Conservation (phyloP, 2,888 invertebrate species). For the Amphimallon solstitiale region DNA sequence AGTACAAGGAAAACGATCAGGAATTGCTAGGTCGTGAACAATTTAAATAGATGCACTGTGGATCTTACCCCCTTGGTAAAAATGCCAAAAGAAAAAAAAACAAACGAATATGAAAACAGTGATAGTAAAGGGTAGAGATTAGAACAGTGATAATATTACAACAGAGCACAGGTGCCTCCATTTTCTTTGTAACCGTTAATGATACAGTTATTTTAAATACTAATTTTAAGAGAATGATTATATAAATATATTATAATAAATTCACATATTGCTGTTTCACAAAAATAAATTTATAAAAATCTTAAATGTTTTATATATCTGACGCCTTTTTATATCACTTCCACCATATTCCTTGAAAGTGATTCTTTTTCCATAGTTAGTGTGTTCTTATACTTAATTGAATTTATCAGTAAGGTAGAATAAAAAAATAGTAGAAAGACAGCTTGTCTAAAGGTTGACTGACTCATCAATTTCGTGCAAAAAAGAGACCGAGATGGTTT, state of each 20-base stretch:
- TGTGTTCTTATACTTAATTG: too few relatives aligned
- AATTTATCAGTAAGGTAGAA: too few relatives aligned
- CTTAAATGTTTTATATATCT: conserved; percentile 18
- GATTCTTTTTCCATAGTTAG: too few relatives aligned
- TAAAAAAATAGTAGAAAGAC: too few relatives aligned
- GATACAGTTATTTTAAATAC: conserved; percentile 58
- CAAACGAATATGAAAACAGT: conserved; percentile 17
- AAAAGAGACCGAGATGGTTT: too few relatives aligned
- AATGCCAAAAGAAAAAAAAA: neutral
- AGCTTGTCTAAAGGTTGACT: too few relatives aligned
- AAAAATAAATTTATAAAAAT: conserved; percentile 59
- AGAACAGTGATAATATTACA: too few relatives aligned
- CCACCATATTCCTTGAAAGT: neutral
- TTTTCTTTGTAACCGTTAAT: conserved; percentile 59
- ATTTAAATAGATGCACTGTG: conserved; percentile 16
- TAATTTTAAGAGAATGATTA: conserved; percentile 62
- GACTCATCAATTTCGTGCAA: too few relatives aligned
- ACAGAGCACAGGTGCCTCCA: conserved; percentile 59
- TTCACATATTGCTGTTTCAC: conserved; percentile 63
- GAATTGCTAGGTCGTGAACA: neutral
- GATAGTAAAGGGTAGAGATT: neutral
- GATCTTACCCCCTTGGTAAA: conserved; percentile 9
- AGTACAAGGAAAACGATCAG: neutral
- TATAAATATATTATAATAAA: conserved; percentile 61
- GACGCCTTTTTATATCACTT: neutral